Base-by-base conservation (phyloP, 2,797 vertebrate species). In the Chelon labrosus region DNA sequence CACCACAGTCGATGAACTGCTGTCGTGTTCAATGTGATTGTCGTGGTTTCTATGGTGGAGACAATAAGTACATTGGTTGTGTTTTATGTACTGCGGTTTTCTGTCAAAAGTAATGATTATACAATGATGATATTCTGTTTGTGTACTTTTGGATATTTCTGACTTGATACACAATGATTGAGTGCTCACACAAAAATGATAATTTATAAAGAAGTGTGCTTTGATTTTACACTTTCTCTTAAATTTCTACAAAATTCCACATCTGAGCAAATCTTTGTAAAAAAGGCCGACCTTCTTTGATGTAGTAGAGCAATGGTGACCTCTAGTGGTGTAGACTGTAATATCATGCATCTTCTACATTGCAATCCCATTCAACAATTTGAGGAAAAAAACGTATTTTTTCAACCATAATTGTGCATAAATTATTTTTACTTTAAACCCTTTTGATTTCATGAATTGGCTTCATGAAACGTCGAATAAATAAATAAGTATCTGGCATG, bases 1-100 rank as follows among this genome's bases (percentile, higher is more conserved):
- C 92, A 89, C 91, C 91, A 91, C 94, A 94, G 92, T 93, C 90
- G 87, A 92, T 91, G 94, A 95, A 94, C 95, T 95, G 94, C 95
- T 96, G 95, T 93, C 93, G 94, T 97, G 95, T 96, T 95, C 92
- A 90, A 92, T 95, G 96, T 97, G 93, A 95, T 91, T 89, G 93
- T 94, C 93, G 95, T 96, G 96, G 93, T 98, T 97, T 96, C 96
- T 96, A 96, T 94, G 91, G 95, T 95, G 88, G 88, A 87, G 78
- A 93, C 85, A 85, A 88, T 94, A 90, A 92, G 94, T 96, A 94
- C 94, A 92, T 95, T 94, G 93, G 92, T 94, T 94, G 94, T 94
- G 94, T 94, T 96, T 94, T 93, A 91, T 96, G 95, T 96, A 95
- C 93, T 95, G 91, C 82, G 35, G 94, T 94, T 91, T 89, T 95